A percentile compares a stretch with the other conserved stretches of the same genome.
Conservation (phyloP, 2,113 vertebrate genomes). For the Nyctereutes procyonoides region DNA sequence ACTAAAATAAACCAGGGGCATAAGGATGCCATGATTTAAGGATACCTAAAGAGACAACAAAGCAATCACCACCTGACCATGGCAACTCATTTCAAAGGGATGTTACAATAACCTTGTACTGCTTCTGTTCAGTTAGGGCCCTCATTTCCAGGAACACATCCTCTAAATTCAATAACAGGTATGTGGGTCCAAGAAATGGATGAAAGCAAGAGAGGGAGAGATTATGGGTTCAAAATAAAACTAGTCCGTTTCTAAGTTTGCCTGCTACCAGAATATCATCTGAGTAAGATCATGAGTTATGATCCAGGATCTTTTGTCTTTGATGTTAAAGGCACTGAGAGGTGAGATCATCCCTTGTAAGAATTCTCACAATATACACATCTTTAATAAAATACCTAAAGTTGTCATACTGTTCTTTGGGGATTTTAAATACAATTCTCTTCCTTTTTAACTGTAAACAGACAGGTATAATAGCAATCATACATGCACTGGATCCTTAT, state of each 20-base stretch:
- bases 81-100: slow-evolving; percentile 16
- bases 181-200: neutral
- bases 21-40: neutral
- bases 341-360: neutral
- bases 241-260: neutral
- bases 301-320: neutral
- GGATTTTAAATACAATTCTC: neutral
- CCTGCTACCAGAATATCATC: neutral
- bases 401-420: neutral
- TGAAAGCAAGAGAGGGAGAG: neutral
- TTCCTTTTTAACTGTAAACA: slow-evolving; percentile 27
- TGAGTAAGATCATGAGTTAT: neutral
- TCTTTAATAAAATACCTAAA: neutral
- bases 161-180: slow-evolving; percentile 24
- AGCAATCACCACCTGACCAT: neutral
- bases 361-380: neutral
- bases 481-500: neutral
- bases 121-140: neutral
- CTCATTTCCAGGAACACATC: neutral
- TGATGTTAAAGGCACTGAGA: neutral
- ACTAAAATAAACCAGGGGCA: neutral
- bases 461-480: neutral
- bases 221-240: neutral
- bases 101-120: neutral
- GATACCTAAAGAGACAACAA: neutral